Percentiles rank a stretch among this genome's conserved stretches.
Conservation (phyloP, 2,113 vertebrate species). For the Eurystomus gularis region DNA sequence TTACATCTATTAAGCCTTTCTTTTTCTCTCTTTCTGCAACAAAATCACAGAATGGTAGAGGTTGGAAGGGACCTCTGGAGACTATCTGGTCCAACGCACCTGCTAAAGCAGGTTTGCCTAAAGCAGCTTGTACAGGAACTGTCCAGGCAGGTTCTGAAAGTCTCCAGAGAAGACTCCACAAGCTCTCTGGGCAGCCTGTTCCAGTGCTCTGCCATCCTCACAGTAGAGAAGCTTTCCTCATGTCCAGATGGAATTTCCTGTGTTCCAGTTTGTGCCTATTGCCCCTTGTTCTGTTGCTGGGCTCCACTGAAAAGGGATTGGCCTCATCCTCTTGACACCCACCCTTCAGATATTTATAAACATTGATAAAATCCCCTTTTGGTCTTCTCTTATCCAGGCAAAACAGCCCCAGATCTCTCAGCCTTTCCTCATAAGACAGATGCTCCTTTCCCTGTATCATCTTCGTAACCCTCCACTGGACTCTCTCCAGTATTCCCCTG, state of each 20-base stretch:
- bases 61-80: too few species aligned
- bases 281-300: neutral
- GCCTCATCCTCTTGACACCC: too few species aligned
- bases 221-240: neutral
- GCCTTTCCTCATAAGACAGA: neutral
- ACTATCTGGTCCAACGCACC: too few species aligned
- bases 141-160: too few species aligned
- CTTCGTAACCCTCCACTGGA: neutral
- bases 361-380: neutral
- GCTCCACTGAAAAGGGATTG: too few species aligned
- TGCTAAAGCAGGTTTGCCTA: too few species aligned
- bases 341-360: neutral
- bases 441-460: too few species aligned
- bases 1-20: neutral
- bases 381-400: neutral
- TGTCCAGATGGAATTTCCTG: neutral
- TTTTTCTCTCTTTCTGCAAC: neutral
- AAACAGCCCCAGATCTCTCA: neutral
- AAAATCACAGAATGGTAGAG: neutral
- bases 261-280: neutral
- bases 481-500: neutral
- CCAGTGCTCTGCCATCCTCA: neutral
- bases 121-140: too few species aligned
- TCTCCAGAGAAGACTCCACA: too few species aligned
- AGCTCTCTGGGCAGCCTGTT: too few species aligned